These are phyloP conservation scores for Kudoa iwatai DNA, from an alignment of 30 jellyfish, hydroid and myxozoan genomes.

Conservation along the genomic window DNA sequence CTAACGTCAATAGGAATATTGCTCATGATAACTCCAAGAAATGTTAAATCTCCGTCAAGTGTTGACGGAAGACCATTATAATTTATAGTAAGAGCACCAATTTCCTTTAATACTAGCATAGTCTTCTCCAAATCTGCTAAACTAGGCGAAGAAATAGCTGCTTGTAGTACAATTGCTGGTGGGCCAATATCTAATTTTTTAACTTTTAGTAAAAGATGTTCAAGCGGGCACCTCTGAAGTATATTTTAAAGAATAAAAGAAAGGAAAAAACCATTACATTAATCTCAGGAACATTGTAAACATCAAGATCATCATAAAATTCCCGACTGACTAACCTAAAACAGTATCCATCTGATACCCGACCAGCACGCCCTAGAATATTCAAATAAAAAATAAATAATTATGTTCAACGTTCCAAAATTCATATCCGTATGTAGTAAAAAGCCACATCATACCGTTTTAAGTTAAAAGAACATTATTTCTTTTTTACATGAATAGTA, in stretches of 20 bases:
- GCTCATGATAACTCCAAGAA: constrained; percentile 45
- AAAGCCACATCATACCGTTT: too few species aligned
- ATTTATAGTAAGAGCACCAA: constrained; percentile 57
- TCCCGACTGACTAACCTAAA: constrained; percentile 21
- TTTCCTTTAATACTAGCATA: constrained; percentile 37
- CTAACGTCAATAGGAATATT: constrained; percentile 48
- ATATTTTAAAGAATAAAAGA: not conserved
- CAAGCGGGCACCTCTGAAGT: constrained; percentile 51
- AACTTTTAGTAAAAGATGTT: constrained; percentile 43
- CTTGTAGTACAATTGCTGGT: constrained; percentile 16
- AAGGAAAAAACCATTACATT: constrained; percentile 8
- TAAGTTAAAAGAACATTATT: too few species aligned
- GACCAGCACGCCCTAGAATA: constrained; percentile 83
- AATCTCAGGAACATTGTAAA: constrained; percentile 41
- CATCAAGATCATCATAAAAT: constrained; percentile 7
- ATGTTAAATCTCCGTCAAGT: constrained; percentile 49
- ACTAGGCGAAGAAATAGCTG: constrained; percentile 63
- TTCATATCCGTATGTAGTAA: too few species aligned
- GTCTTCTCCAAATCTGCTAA: constrained; percentile 20
- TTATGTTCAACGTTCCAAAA: too few species aligned
- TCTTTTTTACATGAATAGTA: too few species aligned
- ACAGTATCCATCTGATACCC: constrained; percentile 66
- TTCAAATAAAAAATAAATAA: too few species aligned
- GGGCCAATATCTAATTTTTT: constrained; percentile 39
- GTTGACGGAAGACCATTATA: constrained; percentile 28